Base-by-base conservation (phyloP, 2,888 invertebrate genomes). In the Dryocosmus kuriphilus region DNA sequence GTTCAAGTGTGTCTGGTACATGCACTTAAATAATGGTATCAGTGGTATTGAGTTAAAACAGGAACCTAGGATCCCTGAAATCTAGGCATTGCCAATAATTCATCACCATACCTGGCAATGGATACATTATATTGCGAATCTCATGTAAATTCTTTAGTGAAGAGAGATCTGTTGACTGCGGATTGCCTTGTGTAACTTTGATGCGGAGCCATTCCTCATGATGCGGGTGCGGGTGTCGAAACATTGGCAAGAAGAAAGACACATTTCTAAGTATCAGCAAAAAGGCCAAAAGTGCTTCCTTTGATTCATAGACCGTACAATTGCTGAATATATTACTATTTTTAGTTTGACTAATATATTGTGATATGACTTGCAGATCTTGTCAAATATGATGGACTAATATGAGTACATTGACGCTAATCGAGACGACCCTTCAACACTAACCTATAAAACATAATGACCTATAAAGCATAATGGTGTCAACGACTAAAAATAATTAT, bases 141-240 rank as follows among this genome's bases (percentile, higher is more conserved):
- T 46, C 46, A 46, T 46, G 46, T 19, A 46, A 46, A 46, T 46
- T 19, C 19, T 51, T 51, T 51, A 51, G n/a, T 8, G n/a, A n/a
- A 19, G n/a, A 51, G 19, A 51, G 51, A 51, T 51, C n/a, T 51
- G n/a, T 51, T n/a, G 51, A n/a, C 51, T 51, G 2, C 8, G n/a
- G n/a, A n/a, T 51, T 51, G 51, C 51, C 51, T 51, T 51, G n/a
- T 51, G 51, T n/a, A 51, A 51, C n/a, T 51, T 51, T n/a, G 51
- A n/a, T 7, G 16, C 8, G n/a, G 51, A n/a, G n/a, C 8, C n/a
- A 51, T 51, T 51, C n/a, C 16, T 51, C 8, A 51, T 51, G 51
- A 51, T 51, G 51, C 51, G 51, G 51, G 51, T 7, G 51, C 51
- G n/a, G n/a, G n/a, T 51, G 51, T n/a, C n/a, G 51, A 51, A 51